Conservation (phyloP, 2,113 vertebrate genomes). For the Anhinga anhinga region DNA sequence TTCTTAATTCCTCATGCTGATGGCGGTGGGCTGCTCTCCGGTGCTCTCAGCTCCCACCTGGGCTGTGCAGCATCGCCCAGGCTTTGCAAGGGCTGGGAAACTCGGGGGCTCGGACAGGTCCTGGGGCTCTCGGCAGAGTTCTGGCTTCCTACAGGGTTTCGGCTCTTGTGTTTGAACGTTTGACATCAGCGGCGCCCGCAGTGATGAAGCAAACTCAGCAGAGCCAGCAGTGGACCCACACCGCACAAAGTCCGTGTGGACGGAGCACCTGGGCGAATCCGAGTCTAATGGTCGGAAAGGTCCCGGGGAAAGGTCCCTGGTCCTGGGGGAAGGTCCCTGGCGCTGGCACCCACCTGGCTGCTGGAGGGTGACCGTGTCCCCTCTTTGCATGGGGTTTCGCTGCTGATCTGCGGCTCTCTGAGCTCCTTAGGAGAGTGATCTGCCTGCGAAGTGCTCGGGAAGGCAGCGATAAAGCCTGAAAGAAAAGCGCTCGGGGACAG, state of each 20-base stretch:
- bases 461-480: not conserved
- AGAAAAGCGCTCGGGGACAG: not conserved
- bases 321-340: not conserved
- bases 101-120: no score
- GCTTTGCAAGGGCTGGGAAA: not conserved
- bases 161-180: rapidly evolving
- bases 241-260: rapidly evolving
- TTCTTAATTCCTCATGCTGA: not conserved
- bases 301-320: not conserved
- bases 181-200: rapidly evolving
- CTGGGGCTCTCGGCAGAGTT: not conserved
- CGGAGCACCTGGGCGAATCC: rapidly evolving
- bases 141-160: not conserved
- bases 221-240: rapidly evolving
- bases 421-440: not conserved
- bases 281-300: not conserved
- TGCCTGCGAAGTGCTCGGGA: not conserved
- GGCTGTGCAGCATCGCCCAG: not conserved
- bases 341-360: not conserved
- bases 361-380: not conserved
- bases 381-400: not conserved
- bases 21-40: not conserved
- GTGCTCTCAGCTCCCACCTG: not conserved
- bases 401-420: rapidly evolving
- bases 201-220: not conserved